Evolutionary conservation across 2,797 vertebrate genomes (phyloP).

Genomic region (Hippopotamyrus pictus): DNA sequence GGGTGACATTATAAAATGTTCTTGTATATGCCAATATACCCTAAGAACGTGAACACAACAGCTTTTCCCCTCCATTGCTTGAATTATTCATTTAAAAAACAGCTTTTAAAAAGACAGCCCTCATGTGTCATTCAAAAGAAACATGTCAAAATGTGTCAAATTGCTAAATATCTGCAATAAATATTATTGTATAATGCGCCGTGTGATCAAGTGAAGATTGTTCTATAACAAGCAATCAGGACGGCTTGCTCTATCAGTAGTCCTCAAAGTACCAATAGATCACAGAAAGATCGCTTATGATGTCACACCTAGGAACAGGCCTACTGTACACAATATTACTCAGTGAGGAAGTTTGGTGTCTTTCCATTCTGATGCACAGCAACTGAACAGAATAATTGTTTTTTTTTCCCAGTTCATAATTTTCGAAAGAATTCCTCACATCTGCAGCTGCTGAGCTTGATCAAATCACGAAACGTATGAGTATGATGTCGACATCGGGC

Average conservation of each 20-base stretch:
- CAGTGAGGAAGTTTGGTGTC: neutral
- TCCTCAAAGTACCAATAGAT: neutral
- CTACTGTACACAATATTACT: neutral
- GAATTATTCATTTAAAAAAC: neutral
- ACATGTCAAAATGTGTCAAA: neutral
- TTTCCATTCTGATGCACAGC: neutral
- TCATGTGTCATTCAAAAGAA: neutral
- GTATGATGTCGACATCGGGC: neutral
- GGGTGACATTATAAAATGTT: neutral
- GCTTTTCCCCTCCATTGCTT: neutral
- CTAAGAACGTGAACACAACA: neutral
- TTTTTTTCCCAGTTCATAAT: neutral
- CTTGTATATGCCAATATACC: neutral
- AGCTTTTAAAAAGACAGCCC: neutral
- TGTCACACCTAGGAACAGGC: neutral
- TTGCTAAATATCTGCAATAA: neutral
- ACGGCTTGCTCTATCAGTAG: neutral
- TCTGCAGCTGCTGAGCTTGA: neutral
- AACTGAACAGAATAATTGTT: neutral
- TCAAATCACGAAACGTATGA: neutral
- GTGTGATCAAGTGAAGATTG: neutral
- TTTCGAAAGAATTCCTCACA: neutral
- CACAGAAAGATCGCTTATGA: neutral
- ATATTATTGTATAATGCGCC: neutral
- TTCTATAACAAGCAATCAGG: neutral